Base-by-base conservation (phyloP, 1,140 invertebrate species). In the Bombus cullumanus region DNA sequence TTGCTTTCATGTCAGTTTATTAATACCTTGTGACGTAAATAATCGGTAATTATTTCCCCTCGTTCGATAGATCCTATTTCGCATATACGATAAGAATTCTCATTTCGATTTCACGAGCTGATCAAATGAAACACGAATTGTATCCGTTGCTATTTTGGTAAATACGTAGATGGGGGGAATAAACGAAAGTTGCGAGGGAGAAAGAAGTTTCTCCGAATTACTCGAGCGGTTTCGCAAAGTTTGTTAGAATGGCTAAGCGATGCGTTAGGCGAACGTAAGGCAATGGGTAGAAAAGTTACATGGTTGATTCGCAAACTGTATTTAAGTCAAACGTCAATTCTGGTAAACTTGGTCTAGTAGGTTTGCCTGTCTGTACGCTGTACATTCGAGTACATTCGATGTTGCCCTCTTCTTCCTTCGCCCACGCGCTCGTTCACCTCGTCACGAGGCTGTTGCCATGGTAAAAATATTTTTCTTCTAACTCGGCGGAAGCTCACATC, bases 281-380 rank as follows among this genome's bases (percentile, higher is more conserved):
- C 37, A 78, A 28, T 43, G 37, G 43, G 28, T 15, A 22, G 59
- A 78, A 79, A 64, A 88, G 37, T 47, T 80, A 37, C 28, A 41
- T 10, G 37, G 28, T 64, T 59, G 37, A 78, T 64, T 18, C 15
- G 12, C 69, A 76, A 83, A 86, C 68, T 75, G 37, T 68, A 64
- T 89, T 89, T 41, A 71, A 81, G 57, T 88, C 66, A 53, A 80
- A 81, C 72, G 77, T 75, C 66, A 22, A 37, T 37, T 72, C 18
- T 28, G 72, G 6, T 64, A 47, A 78, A 89, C 25, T 84, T 71
- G 18, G 41, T 43, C 68, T 71, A 57, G 64, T 59, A 37, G 43
- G 18, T 85, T 88, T 64, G 57, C 31, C 66, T 25, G 39, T 77
- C 37, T 57, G 25, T 64, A 78, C 15, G 8, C 57, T 57, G 25